A percentile compares a stretch with the other conserved stretches of the same genome.
Conservation (phyloP, 2,113 vertebrate genomes). For the Bufo bufo region DNA sequence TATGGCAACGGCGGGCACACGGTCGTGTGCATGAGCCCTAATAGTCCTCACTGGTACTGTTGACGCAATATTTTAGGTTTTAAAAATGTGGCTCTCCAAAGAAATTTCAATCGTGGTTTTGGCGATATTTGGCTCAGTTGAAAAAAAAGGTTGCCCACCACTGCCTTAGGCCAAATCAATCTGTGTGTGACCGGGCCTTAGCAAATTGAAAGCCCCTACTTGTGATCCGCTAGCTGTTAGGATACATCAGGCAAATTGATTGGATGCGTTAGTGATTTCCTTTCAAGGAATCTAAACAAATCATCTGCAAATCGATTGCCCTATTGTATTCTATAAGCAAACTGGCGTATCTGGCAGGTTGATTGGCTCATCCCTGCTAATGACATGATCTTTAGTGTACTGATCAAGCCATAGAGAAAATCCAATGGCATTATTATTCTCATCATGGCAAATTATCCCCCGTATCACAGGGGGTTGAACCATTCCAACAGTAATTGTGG, state of each 20-base stretch:
- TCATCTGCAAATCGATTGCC: not conserved
- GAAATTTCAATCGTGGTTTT: no score
- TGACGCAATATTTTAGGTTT: no score
- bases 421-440: not conserved
- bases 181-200: not conserved
- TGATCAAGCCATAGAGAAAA: not conserved
- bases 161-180: not conserved
- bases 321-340: not conserved
- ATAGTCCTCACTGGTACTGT: no score
- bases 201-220: not conserved
- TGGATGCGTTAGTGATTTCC: not conserved
- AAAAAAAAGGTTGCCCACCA: no score
- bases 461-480: not conserved
- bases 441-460: not conserved
- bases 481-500: not conserved
- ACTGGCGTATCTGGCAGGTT: not conserved
- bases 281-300: conserved; percentile 18
- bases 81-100: no score
- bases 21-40: no score
- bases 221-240: not conserved
- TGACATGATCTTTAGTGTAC: not conserved
- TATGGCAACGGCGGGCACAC: no score
- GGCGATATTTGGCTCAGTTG: no score
- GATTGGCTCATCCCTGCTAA: not conserved
- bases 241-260: not conserved